phyloP scores from a whole-genome alignment of 30 jellyfish, hydroid and myxozoan species.

The Hydra vulgaris region DNA sequence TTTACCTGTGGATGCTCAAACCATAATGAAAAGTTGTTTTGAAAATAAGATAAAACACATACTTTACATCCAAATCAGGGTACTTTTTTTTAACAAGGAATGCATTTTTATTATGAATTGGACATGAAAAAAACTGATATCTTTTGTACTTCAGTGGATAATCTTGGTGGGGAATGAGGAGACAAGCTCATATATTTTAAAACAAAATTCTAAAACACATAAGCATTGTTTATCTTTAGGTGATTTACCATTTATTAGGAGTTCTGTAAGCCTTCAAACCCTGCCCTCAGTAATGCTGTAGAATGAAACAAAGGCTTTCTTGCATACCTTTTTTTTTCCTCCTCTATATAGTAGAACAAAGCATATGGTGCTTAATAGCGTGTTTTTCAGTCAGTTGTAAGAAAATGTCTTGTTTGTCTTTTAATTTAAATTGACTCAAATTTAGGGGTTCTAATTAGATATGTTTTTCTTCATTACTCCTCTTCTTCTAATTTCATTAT shows the following conservation, averaged over 20 bases:
- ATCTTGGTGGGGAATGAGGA: not conserved
- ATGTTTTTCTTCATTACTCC: not conserved
- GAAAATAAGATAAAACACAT: not conserved
- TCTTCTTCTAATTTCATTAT: not conserved
- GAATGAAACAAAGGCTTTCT: not conserved
- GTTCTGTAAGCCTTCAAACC: not conserved
- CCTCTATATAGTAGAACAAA: no score
- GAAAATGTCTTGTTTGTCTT: no score
- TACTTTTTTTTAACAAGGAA: not conserved
- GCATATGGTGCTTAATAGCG: no score
- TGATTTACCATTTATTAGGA: not conserved
- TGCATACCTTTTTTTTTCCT: not conserved
- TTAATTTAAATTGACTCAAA: no score
- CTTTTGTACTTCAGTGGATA: not conserved
- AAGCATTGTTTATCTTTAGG: not conserved
- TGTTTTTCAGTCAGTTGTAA: no score
- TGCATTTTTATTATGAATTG: no score
- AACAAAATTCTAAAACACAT: not conserved
- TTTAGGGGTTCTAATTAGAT: not conserved
- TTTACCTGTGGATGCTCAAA: not conserved
- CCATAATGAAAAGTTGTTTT: not conserved
- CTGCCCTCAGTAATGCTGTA: not conserved
- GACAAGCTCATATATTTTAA: not conserved
- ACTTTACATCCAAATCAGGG: not conserved
- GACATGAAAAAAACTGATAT: not conserved